These are phyloP conservation scores for Pocillopora damicornis DNA, from an alignment of 64 coral and sea anemone genomes.

Conservation along the genomic window DNA sequence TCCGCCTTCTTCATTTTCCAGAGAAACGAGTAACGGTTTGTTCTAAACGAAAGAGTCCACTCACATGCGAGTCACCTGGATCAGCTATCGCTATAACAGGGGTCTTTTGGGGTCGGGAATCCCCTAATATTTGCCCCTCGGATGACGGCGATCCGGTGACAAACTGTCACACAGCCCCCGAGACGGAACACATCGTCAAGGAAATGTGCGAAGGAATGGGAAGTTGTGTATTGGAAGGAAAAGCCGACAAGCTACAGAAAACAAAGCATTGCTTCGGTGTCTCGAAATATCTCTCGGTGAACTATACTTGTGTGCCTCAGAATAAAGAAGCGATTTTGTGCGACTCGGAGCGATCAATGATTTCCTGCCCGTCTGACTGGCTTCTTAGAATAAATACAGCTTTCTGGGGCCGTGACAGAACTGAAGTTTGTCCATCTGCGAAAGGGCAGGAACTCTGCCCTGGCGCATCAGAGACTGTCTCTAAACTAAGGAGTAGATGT, in stretches of 20 bases:
- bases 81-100: constrained; percentile 83
- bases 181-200: constrained; percentile 61
- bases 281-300: constrained; percentile 80
- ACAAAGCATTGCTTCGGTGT: constrained; percentile 82
- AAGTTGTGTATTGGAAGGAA: constrained; percentile 77
- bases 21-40: constrained; percentile 82
- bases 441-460: constrained; percentile 55
- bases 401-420: constrained; percentile 75
- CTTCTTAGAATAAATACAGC: constrained; percentile 80
- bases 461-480: constrained; percentile 82
- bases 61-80: constrained; percentile 78
- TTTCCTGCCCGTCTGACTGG: constrained; percentile 85
- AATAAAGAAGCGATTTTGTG: constrained; percentile 74
- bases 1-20: constrained; percentile 2
- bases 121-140: constrained; percentile 76
- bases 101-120: constrained; percentile 79
- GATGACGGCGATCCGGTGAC: constrained; percentile 82
- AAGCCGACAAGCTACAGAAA: constrained; percentile 70
- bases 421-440: constrained; percentile 57
- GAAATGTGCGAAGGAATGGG: constrained; percentile 83
- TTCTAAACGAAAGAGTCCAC: constrained; percentile 66
- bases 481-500: constrained; percentile 75
- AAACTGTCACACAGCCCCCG: constrained; percentile 69
- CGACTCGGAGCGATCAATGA: constrained; percentile 65
- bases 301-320: constrained; percentile 78